A percentile compares a stretch with the other conserved stretches of the same genome.
phyloP scores from a whole-genome alignment of 2,797 vertebrate genomes.

The Onychomys leucogaster region DNA sequence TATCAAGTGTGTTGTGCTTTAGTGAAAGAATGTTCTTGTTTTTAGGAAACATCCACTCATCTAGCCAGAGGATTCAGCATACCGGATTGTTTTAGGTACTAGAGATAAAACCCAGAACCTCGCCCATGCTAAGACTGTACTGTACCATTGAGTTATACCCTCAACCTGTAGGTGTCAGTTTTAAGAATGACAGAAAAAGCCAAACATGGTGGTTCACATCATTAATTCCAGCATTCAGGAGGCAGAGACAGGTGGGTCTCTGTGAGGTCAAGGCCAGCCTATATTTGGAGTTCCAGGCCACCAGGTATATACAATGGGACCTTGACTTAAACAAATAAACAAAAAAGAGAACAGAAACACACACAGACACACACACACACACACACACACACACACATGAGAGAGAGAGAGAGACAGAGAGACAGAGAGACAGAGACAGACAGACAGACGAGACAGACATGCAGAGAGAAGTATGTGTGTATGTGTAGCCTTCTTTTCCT shows the following conservation, averaged over 20 bases:
- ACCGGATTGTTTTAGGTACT: neutral
- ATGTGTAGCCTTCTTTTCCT: neutral
- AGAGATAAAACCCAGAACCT: neutral
- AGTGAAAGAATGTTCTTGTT: neutral
- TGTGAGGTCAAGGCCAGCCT: neutral
- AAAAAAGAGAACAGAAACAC: neutral
- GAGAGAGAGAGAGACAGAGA: neutral
- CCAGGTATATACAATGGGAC: neutral
- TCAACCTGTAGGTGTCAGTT: neutral
- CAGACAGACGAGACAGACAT: neutral
- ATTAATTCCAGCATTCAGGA: neutral
- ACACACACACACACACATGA: too few relatives aligned
- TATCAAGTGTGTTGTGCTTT: neutral
- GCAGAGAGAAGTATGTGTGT: neutral
- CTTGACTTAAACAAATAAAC: neutral
- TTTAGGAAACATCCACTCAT: neutral
- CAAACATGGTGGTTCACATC: neutral
- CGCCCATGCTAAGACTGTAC: neutral
- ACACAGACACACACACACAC: too few relatives aligned
- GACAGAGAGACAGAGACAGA: too few relatives aligned
- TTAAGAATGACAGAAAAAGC: neutral
- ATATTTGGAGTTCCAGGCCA: neutral
- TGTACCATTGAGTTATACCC: neutral
- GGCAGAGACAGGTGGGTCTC: neutral
- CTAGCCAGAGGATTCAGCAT: too few relatives aligned